Evolutionary conservation across 2,888 invertebrate genomes (phyloP), one percentile per base, ranked within the genome.

Genomic region (Minunthozetes semirufus): DNA sequence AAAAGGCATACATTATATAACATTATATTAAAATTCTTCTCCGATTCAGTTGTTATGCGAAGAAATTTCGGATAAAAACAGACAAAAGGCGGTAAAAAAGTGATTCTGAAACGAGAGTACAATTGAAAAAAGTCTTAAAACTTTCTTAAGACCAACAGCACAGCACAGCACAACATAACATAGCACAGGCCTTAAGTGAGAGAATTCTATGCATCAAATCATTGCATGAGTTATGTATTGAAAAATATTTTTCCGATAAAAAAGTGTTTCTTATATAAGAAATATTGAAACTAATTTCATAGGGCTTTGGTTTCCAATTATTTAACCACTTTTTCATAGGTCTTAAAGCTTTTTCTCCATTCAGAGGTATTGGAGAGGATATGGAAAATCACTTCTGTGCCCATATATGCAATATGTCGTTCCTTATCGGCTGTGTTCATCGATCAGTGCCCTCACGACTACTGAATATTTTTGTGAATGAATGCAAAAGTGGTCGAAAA

Each of bases 231-330:
- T 42, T 42, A 27, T 61, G 29, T 33, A 61, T 61, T 61, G 61
- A 61, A 59, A 59, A 13, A 59, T 27, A 59, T 59, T 59, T 59
- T 59, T 42, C 42, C 11, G 42, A 42, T 42, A 17, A 59, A 59
- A 59, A 19, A 27, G 19, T 27, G 15, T 61, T 61, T 33, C 1
- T 29, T 61, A 29, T 8, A 22, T 9, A 5, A 33, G 17, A 70
- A 42, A 25, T 70, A 70, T 70, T 70, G 70, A 70, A 70, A 68
- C 70, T 70, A 70, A 70, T 70, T 66, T 68, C 27, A 70, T 25
- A 9, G 42, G 70, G 6, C 70, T 42, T 22, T 48, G 70, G 46
- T 46, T 70, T 70, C 19, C 70, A 70, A 70, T 70, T 70, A 70
- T 70, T 70, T 70, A 70, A 70, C 70, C 70, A 70, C 4, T 68